phyloP scores from a whole-genome alignment of 2,113 vertebrate species.

The Tamias sibiricus region DNA sequence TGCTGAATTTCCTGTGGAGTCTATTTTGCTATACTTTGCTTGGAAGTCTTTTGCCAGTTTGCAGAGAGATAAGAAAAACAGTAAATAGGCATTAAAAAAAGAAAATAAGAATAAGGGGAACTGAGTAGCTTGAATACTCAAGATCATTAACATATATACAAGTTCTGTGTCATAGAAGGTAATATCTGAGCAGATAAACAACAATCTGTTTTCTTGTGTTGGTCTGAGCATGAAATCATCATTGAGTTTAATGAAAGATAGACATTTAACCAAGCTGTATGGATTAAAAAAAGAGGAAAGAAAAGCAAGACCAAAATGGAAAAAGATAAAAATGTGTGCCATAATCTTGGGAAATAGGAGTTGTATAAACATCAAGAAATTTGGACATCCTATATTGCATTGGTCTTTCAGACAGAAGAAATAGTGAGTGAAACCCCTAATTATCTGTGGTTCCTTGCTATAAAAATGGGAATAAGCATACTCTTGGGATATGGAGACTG shows the following conservation, averaged over 20 bases:
- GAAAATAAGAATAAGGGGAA: neutral
- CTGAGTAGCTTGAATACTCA: neutral
- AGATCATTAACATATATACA: neutral
- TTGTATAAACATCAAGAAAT: neutral
- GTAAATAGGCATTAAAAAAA: slow-evolving; percentile 1
- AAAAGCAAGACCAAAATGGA: neutral
- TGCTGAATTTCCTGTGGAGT: slow-evolving; percentile 58
- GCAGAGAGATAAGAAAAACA: neutral
- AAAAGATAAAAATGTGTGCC: neutral
- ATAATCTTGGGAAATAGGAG: neutral
- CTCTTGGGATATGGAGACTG: neutral
- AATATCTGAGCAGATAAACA: neutral
- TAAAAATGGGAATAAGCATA: neutral
- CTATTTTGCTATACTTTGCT: slow-evolving; percentile 57
- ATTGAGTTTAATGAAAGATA: neutral
- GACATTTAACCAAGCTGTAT: neutral
- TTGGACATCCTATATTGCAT: neutral
- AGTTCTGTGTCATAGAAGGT: neutral
- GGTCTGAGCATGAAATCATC: neutral
- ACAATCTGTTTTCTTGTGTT: neutral
- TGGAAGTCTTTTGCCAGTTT: slow-evolving; percentile 55
- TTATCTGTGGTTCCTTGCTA: neutral
- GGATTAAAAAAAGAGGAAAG: neutral
- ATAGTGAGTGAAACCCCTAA: neutral
- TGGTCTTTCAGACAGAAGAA: neutral